These are phyloP conservation scores for Macrosoma leucophasiata DNA, from an alignment of 2,888 invertebrate genomes.

Conservation along the genomic window DNA sequence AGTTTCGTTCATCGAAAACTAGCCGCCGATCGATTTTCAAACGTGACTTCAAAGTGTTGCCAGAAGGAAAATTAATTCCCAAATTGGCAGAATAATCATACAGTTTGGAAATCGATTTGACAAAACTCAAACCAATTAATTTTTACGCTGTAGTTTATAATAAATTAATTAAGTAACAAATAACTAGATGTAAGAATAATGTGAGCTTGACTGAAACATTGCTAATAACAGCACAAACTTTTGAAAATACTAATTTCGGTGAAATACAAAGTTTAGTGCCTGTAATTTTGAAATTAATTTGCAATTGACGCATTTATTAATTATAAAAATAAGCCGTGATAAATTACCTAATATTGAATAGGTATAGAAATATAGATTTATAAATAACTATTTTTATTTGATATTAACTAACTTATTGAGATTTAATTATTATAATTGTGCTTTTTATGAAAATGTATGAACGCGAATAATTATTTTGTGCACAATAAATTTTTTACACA, in stretches of 20 bases:
- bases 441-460: slow-evolving; percentile 36
- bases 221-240: slow-evolving; percentile 47
- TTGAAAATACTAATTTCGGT: slow-evolving; percentile 35
- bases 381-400: slow-evolving; percentile 28
- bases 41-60: slow-evolving; percentile 17
- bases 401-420: slow-evolving; percentile 42
- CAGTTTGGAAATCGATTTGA: no score
- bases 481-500: slow-evolving; percentile 57
- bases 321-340: slow-evolving; percentile 49
- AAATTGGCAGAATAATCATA: slow-evolving; percentile 16
- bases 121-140: no score
- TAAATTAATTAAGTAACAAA: slow-evolving; percentile 20
- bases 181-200: slow-evolving; percentile 31
- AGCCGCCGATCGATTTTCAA: not conserved
- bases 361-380: slow-evolving; percentile 27
- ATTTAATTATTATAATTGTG: slow-evolving; percentile 28
- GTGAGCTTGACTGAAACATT: slow-evolving; percentile 31
- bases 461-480: slow-evolving; percentile 42
- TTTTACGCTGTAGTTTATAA: slow-evolving; percentile 14
- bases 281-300: slow-evolving; percentile 31
- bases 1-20: no score
- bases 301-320: slow-evolving; percentile 53
- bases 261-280: slow-evolving; percentile 41
- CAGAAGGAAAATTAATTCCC: no score
- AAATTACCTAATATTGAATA: slow-evolving; percentile 31